A percentile compares a stretch with the other conserved stretches of the same genome.
phyloP scores from a whole-genome alignment of 1,140 invertebrate species.

The Brachionus asplanchnoidis region DNA sequence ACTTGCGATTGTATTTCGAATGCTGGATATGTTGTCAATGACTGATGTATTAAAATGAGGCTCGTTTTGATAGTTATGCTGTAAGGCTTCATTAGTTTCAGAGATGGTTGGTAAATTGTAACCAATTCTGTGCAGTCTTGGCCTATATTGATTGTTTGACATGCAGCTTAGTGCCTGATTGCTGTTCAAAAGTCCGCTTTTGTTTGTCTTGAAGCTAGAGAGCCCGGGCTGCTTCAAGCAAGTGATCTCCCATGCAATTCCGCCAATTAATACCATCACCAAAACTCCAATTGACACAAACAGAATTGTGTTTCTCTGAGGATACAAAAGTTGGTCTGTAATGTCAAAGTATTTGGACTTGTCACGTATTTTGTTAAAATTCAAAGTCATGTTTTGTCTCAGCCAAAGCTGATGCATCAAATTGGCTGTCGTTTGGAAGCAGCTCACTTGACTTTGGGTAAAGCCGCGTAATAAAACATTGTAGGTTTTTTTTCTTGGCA shows the following conservation, averaged over 20 bases:
- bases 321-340: conserved; percentile 32
- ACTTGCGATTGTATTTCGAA: not conserved
- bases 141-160: not conserved
- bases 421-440: conserved; percentile 9
- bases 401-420: not conserved
- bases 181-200: not conserved
- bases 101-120: not conserved
- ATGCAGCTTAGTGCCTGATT: not conserved
- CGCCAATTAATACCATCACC: not conserved
- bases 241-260: conserved; percentile 27
- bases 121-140: not conserved
- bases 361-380: conserved; percentile 31
- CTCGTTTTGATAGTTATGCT: not conserved
- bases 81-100: not conserved
- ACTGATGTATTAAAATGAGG: not conserved
- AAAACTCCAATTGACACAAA: not conserved
- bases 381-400: not conserved
- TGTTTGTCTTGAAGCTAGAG: not conserved
- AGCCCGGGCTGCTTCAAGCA: conserved; percentile 8
- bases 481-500: not conserved
- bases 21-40: conserved; percentile 20
- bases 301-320: not conserved
- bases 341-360: conserved; percentile 33
- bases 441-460: not conserved
- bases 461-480: conserved; percentile 5